Conservation (phyloP, 2,797 vertebrate genomes). For the Fratercula arctica region DNA sequence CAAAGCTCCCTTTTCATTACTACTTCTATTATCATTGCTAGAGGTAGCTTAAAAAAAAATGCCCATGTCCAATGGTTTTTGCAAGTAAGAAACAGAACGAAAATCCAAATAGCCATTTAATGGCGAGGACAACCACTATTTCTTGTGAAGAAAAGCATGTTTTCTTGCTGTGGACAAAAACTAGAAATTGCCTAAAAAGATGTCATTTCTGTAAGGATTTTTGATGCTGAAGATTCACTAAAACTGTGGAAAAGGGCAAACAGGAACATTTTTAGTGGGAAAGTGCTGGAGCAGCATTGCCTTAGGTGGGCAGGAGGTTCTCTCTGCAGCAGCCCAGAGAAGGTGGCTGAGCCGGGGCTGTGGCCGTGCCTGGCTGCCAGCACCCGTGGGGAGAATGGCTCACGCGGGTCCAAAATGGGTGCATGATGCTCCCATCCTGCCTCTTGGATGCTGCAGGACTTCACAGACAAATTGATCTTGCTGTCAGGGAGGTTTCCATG, state of each 20-base stretch:
- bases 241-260: background rate
- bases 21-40: background rate
- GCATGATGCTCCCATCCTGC: background rate
- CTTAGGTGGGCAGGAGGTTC: accelerated
- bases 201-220: background rate
- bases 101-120: background rate
- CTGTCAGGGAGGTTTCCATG: background rate
- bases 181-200: background rate
- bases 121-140: background rate
- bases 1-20: background rate
- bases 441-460: background rate
- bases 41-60: background rate
- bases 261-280: background rate
- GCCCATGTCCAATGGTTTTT: background rate
- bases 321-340: background rate
- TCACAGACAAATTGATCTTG: background rate
- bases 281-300: background rate
- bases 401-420: accelerated
- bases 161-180: background rate
- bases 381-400: accelerated
- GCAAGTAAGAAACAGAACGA: background rate
- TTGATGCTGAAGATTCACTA: background rate
- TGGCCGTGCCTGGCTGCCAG: accelerated
- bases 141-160: background rate
- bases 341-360: accelerated